phyloP scores from a whole-genome alignment of 1,140 invertebrate genomes.

The Drosophila asahinai region DNA sequence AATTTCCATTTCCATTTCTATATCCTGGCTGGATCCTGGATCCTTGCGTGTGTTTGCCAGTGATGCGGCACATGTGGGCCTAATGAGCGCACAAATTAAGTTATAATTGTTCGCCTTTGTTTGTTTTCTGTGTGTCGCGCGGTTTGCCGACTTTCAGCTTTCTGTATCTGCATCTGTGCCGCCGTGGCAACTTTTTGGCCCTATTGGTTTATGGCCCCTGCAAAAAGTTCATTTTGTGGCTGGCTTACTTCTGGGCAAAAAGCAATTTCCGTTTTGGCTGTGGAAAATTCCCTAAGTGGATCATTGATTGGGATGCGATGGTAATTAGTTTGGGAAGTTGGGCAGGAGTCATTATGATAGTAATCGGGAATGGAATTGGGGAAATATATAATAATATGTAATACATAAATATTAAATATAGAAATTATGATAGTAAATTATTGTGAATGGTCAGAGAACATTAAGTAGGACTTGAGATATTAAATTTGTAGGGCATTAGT shows the following conservation, averaged over 20 bases:
- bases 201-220: slow-evolving; percentile 29
- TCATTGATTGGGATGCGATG: slow-evolving; percentile 17
- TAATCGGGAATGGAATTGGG: neutral
- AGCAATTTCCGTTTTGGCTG: slow-evolving; percentile 22
- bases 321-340: slow-evolving; percentile 18
- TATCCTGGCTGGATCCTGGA: slow-evolving; percentile 36
- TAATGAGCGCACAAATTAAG: slow-evolving; percentile 82
- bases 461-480: neutral
- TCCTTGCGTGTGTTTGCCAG: slow-evolving; percentile 25
- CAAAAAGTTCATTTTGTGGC: slow-evolving; percentile 56
- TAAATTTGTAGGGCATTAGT: neutral
- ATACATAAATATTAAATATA: neutral
- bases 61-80: slow-evolving; percentile 65
- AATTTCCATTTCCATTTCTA: slow-evolving; percentile 47
- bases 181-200: slow-evolving; percentile 36
- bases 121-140: slow-evolving; percentile 54
- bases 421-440: neutral
- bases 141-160: slow-evolving; percentile 45
- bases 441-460: too few relatives aligned
- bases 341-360: neutral
- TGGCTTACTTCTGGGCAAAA: slow-evolving; percentile 38
- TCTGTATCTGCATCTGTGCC: slow-evolving; percentile 49
- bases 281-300: slow-evolving; percentile 10
- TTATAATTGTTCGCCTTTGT: slow-evolving; percentile 78
- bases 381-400: neutral